Evolutionary conservation across 2,113 vertebrate genomes (phyloP), one percentile per base, ranked within the genome.

Genomic region (Ptilorrhoa leucosticta): DNA sequence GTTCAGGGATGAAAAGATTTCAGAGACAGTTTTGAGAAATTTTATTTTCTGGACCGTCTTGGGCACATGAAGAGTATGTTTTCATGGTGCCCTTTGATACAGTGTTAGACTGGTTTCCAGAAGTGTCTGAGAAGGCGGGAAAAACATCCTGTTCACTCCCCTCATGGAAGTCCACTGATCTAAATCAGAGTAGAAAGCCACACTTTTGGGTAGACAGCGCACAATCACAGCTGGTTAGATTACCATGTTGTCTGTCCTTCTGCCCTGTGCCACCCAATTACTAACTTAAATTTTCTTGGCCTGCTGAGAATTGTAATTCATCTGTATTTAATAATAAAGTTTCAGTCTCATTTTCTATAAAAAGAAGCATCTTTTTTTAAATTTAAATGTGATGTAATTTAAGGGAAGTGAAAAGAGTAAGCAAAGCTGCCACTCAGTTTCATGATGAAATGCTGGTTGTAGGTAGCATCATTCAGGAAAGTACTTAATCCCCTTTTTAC

Each of bases 401-500:
- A 75, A 35, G 13, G 51, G 19, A 84, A 65, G 26, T 26, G 26
- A 68, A 90, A 77, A 30, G 3, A 13, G 39, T 37, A 60, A 70
- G 24, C 22, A 19, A 71, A 82, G 51, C 57, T 65, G 9, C 54
- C 54, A 37, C 33, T 94, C 22, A 56, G 58, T 66, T 96, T 83
- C 83, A 44, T 58, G 47, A 87, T 90, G 35, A 96, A 92, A 69
- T 80, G 47, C 42, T 86, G 54, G 66, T 73, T 83, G 45, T 85
- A 51, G 61, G 39, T 80, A 96, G 37, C 78, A 94, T 78, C 63
- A 71, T 89, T 98, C 97, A 93, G 51, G 54, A 86, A 89, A 91
- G 58, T 83, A 93, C 71, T 98, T 98, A 97, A 96, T 97, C 69
- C 91, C 37, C 39, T 73, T 94, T 89, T 91, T 83, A 81, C 90